Base-by-base conservation (phyloP, 2,888 invertebrate species). In the Xestia xanthographa region DNA sequence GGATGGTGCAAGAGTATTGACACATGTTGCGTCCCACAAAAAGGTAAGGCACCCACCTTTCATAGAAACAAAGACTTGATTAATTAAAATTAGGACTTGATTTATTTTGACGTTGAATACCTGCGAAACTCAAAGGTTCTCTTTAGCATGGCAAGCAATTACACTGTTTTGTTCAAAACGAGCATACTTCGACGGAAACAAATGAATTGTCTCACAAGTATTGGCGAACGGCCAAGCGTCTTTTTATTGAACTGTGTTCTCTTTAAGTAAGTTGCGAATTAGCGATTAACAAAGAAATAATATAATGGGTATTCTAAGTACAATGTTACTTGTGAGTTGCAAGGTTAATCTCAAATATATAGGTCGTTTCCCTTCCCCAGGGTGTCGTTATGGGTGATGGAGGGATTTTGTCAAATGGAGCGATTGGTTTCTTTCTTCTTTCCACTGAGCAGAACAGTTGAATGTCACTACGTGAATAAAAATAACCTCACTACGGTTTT, bases 201-300 rank as follows among this genome's bases (percentile, higher is more conserved):
- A 92, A 92, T 90, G 89, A 90, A 90, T 91, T 90, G 90, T 88
- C 88, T 88, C 86, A 80, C 75, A 78, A 80, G 62, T 70, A 76
- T 88, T 93, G 93, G 93, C 92, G 79, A 82, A 79, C 81, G 73
- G 92, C 93, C 93, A 93, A 90, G 86, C 82, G 89, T 88, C 89
- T 91, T 92, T 90, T 89, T 84, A 86, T 88, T 87, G 88, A 83
- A 86, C 89, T 65, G 45, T 67, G 58, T 76, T 53, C 41, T 20
- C 20, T 41, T 29, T 73, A 62, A 48, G 53, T 73, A 26, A 48
- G 17, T 63, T n/a, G 50, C 43, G 29, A 26, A 48, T 14, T 63
- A 22, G 58, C 50, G 38, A 80, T 53, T 53, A 60, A 53, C 45
- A 58, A 60, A 75, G 20, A 66, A 66, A 69, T 66, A 65, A 75